These are phyloP conservation scores for Hemithea aestivaria DNA, from an alignment of 2,888 invertebrate species.

Conservation along the genomic window DNA sequence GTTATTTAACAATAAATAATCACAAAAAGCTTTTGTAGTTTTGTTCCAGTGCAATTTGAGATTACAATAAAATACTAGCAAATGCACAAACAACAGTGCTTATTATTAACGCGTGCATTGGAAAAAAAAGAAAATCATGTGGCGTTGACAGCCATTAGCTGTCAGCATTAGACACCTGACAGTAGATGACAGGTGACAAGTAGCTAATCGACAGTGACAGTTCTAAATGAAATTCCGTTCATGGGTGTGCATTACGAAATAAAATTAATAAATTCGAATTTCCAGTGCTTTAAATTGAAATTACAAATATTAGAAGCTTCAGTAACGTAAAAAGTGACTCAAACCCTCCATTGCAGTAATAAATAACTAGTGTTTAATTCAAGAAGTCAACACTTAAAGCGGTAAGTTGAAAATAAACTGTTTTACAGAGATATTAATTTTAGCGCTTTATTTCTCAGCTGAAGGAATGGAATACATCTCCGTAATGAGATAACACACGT, in stretches of 20 bases:
- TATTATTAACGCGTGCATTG: too few species aligned
- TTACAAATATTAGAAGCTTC: constrained; percentile 1
- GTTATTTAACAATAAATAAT: too few species aligned
- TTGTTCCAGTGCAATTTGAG: too few species aligned
- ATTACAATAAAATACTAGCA: too few species aligned
- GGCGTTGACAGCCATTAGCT: too few species aligned
- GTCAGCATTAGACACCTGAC: too few species aligned
- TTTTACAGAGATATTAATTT: constrained; percentile 22
- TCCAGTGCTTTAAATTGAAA: background rate
- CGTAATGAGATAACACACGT: constrained; percentile 30
- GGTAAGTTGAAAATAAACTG: constrained; percentile 45
- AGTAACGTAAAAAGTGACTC: constrained; percentile 30
- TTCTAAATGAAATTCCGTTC: constrained; percentile 48
- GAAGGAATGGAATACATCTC: constrained; percentile 17
- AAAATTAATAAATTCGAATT: constrained; percentile 3
- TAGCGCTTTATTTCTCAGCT: constrained; percentile 13
- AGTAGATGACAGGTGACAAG: background rate
- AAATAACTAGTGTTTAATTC: constrained; percentile 31
- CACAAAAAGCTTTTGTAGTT: too few species aligned
- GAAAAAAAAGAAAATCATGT: too few species aligned
- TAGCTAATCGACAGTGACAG: constrained; percentile 15
- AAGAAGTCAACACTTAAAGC: constrained; percentile 33
- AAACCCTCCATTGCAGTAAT: constrained; percentile 23
- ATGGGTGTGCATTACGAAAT: constrained; percentile 44
- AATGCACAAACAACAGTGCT: too few species aligned